Base-by-base conservation (phyloP, 2,797 vertebrate species). In the Acanthis flammea region DNA sequence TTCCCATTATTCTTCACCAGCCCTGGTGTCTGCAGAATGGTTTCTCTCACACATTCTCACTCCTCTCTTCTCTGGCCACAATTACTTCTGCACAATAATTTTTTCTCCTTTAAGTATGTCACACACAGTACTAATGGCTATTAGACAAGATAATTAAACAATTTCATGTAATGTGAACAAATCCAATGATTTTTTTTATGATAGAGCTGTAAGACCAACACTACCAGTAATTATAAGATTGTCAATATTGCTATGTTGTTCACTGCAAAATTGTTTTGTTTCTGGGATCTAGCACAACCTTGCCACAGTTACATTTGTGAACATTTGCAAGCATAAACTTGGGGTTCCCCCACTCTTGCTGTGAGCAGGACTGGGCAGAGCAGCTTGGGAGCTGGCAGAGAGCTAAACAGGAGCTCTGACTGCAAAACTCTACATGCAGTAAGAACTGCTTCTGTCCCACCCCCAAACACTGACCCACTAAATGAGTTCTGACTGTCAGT, bases 381-480 rank as follows among this genome's bases (percentile, higher is more conserved):
- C 14, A 61, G 7, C 4, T 85, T 33, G 16, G 58, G 50, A 86
- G 44, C 9, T 19, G 25, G n/a, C 50, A 73, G 33, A 24, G 23
- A 80, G 4, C 31, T 45, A 60, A 61, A 51, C n/a, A 57, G 41
- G 33, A 68, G 9, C 24, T 57, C 45, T 0, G 0, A 53, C 21
- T 2, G 6, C 1, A 1, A 10, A 88, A 51, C 42, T 44, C 33
- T 22, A 6, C 6, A 3, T 3, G 9, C 33, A 39, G 37, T 75
- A 73, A 92, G 77, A 78, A 9, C 37, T 63, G 22, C 41, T 73
- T 75, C 70, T 88, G 53, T 85, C 66, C 53, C 55, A 55, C 18
- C 58, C 33, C 21, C 53, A 19, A 61, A 57, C 44, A 37, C 31
- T 48, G 60, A 35, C 19, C 21, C 80, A 23, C 37, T 50, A 57